Evolutionary conservation across 2,113 vertebrate species (phyloP), one percentile per base, ranked within the genome.

Genomic region (Glareola pratincola): DNA sequence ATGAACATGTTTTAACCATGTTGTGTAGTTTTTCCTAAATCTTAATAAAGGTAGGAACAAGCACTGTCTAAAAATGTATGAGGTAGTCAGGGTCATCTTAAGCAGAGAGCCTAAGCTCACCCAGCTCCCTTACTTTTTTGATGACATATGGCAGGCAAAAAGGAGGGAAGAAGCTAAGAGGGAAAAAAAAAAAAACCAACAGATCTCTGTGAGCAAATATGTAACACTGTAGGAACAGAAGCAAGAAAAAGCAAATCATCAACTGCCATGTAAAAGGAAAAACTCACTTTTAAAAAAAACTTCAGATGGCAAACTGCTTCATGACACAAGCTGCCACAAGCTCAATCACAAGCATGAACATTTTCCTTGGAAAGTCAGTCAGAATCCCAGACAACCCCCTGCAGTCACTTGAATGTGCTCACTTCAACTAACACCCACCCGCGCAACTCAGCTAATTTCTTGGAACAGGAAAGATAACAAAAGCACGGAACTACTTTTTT

Each of bases 361-460:
- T 29, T 73, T 51, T 60, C 87, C n/a, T 84, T 71, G 51, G 54
- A 89, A 89, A 94, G 34, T 8, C 12, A 3, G n/a, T 23, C 63
- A 77, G 41, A 93, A 81, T 51, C n/a, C 12, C 64, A 85, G 53
- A 71, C 26, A 91, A 91, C 74, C 10, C 16, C 32, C 43, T 45
- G 37, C 16, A 81, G 45, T 22, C 50, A 91, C 47, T 10, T 69
- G 45, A 77, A 39, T 34, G 13, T 12, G 69, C 45, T 51, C 57
- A 72, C 13, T 72, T 36, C 72, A 94, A 79, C 12, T 53, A 69
- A 75, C 29, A 48, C 15, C 9, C 11, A 53, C 41, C 8, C 4
- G 0, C 0, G 0, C 4, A 48, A 81, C 63, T 30, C 80, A 39
- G 10, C 24, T 71, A 10, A 75, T 51, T 88, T 87, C 29, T 63